Evolutionary conservation across 2,113 vertebrate genomes (phyloP).

Genomic region (Agapornis roseicollis): DNA sequence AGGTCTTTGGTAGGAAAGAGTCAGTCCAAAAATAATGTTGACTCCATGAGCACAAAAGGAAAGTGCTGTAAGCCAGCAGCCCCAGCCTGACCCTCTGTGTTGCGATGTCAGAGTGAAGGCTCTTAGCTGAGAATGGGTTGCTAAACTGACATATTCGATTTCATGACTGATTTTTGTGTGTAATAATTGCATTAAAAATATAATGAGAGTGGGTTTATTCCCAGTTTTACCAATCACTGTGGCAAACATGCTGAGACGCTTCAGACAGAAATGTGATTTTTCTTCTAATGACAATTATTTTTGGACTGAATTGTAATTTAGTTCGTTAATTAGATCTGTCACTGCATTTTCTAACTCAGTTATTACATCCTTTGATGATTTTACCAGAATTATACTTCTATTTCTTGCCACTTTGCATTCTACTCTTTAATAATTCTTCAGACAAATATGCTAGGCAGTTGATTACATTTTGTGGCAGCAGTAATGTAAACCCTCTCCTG

Average conservation of each 20-base stretch:
- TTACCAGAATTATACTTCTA: constrained; percentile 40
- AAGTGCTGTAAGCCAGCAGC: background rate
- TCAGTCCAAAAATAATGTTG: background rate
- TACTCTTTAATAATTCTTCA: constrained; percentile 60
- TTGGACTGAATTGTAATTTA: constrained; percentile 47
- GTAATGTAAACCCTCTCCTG: constrained; percentile 9
- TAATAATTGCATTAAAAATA: constrained; percentile 44
- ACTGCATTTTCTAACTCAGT: constrained; percentile 49
- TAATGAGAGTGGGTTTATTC: constrained; percentile 2
- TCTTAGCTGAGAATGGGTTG: background rate
- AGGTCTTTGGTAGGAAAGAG: background rate
- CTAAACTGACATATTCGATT: constrained; percentile 53
- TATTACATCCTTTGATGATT: constrained; percentile 32
- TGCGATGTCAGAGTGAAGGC: background rate
- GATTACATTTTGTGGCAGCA: constrained; percentile 34
- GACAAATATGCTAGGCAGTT: constrained; percentile 10
- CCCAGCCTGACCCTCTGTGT: background rate
- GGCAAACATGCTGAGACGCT: background rate
- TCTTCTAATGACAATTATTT: constrained; percentile 58
- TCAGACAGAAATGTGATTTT: constrained; percentile 55
- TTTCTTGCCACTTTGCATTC: constrained; percentile 37
- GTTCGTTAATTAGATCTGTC: constrained; percentile 59
- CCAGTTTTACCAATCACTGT: constrained; percentile 12
- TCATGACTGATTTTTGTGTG: constrained; percentile 33
- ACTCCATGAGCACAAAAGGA: background rate